phyloP scores from a whole-genome alignment of 2,113 vertebrate species.

The Diphyllodes magnificus region DNA sequence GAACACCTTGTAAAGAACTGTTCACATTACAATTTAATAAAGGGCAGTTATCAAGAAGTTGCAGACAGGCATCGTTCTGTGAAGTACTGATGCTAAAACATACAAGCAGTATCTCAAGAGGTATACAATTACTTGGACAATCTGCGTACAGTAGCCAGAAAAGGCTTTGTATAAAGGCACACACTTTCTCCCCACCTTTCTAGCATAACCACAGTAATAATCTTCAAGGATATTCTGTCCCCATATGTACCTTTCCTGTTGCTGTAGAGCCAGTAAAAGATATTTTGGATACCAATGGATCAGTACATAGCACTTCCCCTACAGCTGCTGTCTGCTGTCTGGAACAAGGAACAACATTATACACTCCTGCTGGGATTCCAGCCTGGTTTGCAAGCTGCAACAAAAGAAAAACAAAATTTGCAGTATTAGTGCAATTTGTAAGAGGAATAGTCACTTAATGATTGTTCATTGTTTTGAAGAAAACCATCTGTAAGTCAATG shows the following conservation, averaged over 20 bases:
- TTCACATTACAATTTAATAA: neutral
- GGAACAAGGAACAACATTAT: constrained; percentile 93
- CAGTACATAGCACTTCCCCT: constrained; percentile 86
- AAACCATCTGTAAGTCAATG: neutral
- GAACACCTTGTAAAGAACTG: neutral
- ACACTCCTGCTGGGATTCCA: constrained; percentile 86
- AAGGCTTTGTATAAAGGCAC: neutral
- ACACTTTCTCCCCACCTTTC: neutral
- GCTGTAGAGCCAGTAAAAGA: constrained; percentile 97
- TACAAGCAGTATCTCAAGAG: neutral
- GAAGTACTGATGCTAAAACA: neutral
- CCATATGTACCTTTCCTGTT: constrained; percentile 85
- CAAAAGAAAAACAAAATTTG: neutral
- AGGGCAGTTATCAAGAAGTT: neutral
- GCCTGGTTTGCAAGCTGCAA: constrained; percentile 87
- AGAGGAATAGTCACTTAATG: neutral
- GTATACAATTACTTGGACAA: neutral
- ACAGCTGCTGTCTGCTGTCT: constrained; percentile 78
- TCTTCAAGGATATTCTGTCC: neutral
- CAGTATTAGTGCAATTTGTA: neutral
- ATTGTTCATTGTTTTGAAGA: neutral
- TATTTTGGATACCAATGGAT: constrained; percentile 88
- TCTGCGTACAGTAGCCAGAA: neutral
- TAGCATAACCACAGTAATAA: neutral
- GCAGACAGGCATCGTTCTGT: neutral